Evolutionary conservation across 2,797 vertebrate species (phyloP), one percentile per base, ranked within the genome.

Genomic region (Pagetopsis macropterus): DNA sequence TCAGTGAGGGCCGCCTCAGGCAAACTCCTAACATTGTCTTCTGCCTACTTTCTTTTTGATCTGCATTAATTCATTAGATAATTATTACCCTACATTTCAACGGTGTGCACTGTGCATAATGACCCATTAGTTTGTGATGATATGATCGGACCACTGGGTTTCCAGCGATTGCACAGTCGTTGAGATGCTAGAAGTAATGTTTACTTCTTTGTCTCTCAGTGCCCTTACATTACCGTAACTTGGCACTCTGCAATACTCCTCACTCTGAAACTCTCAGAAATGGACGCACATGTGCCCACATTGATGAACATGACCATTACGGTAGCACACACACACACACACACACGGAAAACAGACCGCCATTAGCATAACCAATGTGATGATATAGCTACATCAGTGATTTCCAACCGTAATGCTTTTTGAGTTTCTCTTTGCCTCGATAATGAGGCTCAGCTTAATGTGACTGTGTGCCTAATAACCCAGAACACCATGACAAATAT

Each of bases 391-490:
- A 90, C 83, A 88, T 91, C 82, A 84, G 62, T 46, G 70, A 50
- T 65, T 56, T 69, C 75, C 64, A 74, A 71, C 77, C 82, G 70
- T 85, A 86, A 88, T 87, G 86, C 84, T 75, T 84, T 89, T 51
- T 48, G 79, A 86, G 79, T 72, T 84, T 75, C 62, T 84, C 73
- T 85, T 72, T 65, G 67, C 75, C 55, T 70, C 43, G 70, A 86
- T 92, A 91, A 93, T 89, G 88, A 94, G 84, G 82, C 84, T 76
- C 54, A 19, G 85, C 86, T 81, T 85, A 87, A 91, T 92, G 90
- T 65, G 84, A 78, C 84, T 66, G 72, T 85, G 78, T 75, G 87
- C 83, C 79, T 91, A 94, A 93, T 89, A 90, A 89, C 80, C 88
- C 83, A 75, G 41, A 89, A 86, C 82, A 16, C 45, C 70, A 68